Conservation (phyloP, 2,888 invertebrate species). For the Oscheius sp. region DNA sequence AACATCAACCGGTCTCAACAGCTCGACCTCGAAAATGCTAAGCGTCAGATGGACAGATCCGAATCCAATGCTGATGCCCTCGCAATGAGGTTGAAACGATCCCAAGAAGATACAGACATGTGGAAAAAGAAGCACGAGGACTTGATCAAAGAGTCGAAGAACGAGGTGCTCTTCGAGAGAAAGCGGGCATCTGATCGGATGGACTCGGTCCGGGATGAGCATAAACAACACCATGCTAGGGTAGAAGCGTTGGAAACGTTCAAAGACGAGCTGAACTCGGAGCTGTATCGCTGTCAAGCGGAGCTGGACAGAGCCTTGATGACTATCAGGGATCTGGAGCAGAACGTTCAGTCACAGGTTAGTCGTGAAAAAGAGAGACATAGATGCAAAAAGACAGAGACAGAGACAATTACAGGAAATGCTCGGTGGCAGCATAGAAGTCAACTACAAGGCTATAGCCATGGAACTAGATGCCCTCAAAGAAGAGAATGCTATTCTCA, state of each 20-base stretch:
- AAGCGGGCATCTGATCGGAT: slow-evolving; percentile 61
- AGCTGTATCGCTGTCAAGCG: slow-evolving; percentile 43
- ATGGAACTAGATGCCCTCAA: slow-evolving; percentile 63
- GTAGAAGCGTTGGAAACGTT: slow-evolving; percentile 54
- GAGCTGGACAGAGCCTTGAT: slow-evolving; percentile 64
- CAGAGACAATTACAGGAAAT: slow-evolving; percentile 46
- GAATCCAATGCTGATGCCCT: slow-evolving; percentile 52
- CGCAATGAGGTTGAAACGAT: slow-evolving; percentile 56
- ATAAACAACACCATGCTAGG: slow-evolving; percentile 53
- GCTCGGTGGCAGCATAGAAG: slow-evolving; percentile 66
- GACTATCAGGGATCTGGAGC: slow-evolving; percentile 61
- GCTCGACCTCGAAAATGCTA: slow-evolving; percentile 52
- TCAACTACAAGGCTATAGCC: slow-evolving; percentile 57
- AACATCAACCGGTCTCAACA: slow-evolving; percentile 50
- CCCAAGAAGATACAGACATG: slow-evolving; percentile 55
- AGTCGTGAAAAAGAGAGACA: background rate
- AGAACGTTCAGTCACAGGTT: slow-evolving; percentile 63
- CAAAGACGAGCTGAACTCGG: slow-evolving; percentile 57
- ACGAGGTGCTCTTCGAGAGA: slow-evolving; percentile 63
- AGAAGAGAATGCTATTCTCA: slow-evolving; percentile 68
- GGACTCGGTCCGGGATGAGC: slow-evolving; percentile 58
- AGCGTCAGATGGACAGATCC: slow-evolving; percentile 37
- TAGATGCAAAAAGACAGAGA: background rate
- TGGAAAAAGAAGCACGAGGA: slow-evolving; percentile 67
- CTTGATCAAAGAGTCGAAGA: slow-evolving; percentile 54